phyloP scores from a whole-genome alignment of 2,113 vertebrate genomes.

The Rhinolophus ferrumequinum region DNA sequence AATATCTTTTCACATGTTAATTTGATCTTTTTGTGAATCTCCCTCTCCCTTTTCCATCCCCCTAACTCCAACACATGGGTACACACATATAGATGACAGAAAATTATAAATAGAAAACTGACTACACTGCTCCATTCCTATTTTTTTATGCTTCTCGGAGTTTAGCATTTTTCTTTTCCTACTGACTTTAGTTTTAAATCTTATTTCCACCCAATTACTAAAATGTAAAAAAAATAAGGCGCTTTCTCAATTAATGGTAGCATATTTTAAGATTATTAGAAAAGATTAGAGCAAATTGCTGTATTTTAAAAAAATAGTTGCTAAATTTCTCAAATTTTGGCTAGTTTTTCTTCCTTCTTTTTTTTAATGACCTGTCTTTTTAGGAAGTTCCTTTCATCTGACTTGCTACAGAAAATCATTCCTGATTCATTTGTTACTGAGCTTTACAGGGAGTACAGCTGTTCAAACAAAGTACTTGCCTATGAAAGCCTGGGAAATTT shows the following conservation, averaged over 20 bases:
- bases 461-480: conserved; percentile 71
- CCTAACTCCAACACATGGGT: not conserved
- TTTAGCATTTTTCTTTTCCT: not conserved
- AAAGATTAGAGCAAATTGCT: conserved; percentile 17
- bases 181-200: conserved; percentile 20
- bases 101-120: conserved; percentile 10
- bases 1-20: conserved; percentile 63
- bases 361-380: conserved; percentile 50
- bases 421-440: conserved; percentile 63
- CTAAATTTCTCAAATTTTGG: conserved; percentile 49
- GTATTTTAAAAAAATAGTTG: conserved; percentile 1
- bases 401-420: conserved; percentile 65
- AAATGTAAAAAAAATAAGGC: conserved; percentile 44
- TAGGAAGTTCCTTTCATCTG: conserved; percentile 71
- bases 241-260: not conserved
- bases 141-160: not conserved
- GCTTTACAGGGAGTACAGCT: conserved; percentile 60
- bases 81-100: not conserved
- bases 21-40: conserved; percentile 15
- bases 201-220: not conserved
- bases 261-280: conserved; percentile 24
- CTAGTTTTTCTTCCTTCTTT: conserved; percentile 22
- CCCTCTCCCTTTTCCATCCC: not conserved
- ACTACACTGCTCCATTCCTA: not conserved
- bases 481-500: conserved; percentile 58